phyloP scores from a whole-genome alignment of 1,140 invertebrate genomes.

The Tetranychus urticae region DNA sequence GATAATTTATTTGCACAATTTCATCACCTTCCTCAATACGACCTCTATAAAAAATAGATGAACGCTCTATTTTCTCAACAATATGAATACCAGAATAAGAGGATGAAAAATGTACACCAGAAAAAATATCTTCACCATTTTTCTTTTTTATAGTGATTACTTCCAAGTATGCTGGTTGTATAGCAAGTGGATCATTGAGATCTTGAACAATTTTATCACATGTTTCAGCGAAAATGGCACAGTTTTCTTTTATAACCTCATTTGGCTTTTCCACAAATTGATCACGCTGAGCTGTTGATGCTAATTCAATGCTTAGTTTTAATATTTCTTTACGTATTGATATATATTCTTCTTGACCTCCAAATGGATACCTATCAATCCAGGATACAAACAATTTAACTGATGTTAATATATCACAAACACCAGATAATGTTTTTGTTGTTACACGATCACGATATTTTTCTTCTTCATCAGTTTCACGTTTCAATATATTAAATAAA shows the following conservation, averaged over 20 bases:
- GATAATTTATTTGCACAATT: constrained; percentile 72
- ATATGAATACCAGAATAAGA: constrained; percentile 62
- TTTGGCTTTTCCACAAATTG: constrained; percentile 56
- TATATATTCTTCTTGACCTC: constrained; percentile 38
- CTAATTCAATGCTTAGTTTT: constrained; percentile 52
- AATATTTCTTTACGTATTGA: constrained; percentile 41
- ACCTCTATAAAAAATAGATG: constrained; percentile 39
- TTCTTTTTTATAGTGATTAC: constrained; percentile 54
- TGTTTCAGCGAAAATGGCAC: constrained; percentile 40
- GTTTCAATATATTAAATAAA: constrained; percentile 38
- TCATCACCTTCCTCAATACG: constrained; percentile 81
- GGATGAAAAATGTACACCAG: constrained; percentile 37
- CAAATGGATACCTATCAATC: constrained; percentile 50
- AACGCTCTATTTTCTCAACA: constrained; percentile 51
- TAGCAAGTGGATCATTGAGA: constrained; percentile 55
- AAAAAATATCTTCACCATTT: constrained; percentile 7
- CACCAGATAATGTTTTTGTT: constrained; percentile 52
- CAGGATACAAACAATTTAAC: constrained; percentile 62
- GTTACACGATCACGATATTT: constrained; percentile 31
- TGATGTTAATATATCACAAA: constrained; percentile 49
- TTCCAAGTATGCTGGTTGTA: constrained; percentile 64
- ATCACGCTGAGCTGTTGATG: constrained; percentile 59
- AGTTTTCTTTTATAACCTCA: constrained; percentile 28
- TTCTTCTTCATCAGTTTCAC: background rate
- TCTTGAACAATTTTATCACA: constrained; percentile 71